These are phyloP conservation scores for Falco punctatus DNA, from an alignment of 2,113 vertebrate species.

Conservation along the genomic window DNA sequence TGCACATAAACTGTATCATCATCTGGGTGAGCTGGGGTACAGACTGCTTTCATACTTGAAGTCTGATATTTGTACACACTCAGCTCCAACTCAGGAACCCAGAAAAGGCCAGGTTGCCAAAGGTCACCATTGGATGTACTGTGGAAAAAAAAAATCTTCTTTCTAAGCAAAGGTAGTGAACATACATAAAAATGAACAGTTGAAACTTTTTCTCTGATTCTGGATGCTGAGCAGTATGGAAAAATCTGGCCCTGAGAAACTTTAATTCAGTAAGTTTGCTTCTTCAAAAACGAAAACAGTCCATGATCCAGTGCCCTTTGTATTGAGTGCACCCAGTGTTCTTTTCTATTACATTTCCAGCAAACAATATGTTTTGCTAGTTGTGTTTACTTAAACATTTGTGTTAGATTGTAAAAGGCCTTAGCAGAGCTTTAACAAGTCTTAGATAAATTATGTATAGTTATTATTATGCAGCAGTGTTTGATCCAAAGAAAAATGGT, in stretches of 20 bases:
- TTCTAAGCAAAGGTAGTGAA: background rate
- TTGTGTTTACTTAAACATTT: background rate
- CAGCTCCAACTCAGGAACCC: background rate
- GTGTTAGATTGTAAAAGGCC: background rate
- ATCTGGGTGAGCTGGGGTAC: background rate
- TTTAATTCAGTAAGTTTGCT: background rate
- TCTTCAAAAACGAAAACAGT: background rate
- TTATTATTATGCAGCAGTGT: background rate
- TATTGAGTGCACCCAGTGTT: background rate
- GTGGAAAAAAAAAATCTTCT: background rate
- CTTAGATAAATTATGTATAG: background rate
- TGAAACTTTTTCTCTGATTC: background rate
- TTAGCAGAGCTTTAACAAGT: background rate
- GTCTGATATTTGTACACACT: background rate
- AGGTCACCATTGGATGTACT: background rate
- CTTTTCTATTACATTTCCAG: background rate
- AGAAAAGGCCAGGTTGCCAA: background rate
- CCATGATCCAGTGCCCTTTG: background rate
- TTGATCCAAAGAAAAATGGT: background rate
- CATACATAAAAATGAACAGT: background rate
- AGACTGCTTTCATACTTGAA: background rate
- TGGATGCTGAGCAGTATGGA: background rate
- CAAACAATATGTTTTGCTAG: background rate
- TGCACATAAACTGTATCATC: background rate
- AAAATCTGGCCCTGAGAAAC: background rate